phyloP scores from a whole-genome alignment of 37 sponge, comb jelly and placozoan genomes.

The Dysidea cf. avara region DNA sequence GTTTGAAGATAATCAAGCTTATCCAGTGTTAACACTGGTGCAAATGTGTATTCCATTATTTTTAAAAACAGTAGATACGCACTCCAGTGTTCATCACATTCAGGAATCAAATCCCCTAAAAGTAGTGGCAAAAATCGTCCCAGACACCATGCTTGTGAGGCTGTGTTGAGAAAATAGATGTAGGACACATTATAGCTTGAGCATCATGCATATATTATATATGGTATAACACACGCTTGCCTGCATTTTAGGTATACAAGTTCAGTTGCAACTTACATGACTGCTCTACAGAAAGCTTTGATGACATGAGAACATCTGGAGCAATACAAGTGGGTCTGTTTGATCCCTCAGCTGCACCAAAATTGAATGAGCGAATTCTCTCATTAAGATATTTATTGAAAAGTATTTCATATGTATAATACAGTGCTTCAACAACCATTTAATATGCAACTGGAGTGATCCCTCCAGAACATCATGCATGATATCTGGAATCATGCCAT shows the following conservation, averaged over 20 bases:
- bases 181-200: background rate
- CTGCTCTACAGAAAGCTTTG: slow-evolving; percentile 7
- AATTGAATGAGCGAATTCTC: no score
- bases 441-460: slow-evolving; percentile 4
- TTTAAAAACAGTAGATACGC: slow-evolving; percentile 39
- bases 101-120: slow-evolving; percentile 48
- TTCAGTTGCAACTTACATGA: slow-evolving; percentile 21
- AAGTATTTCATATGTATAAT: slow-evolving; percentile 23
- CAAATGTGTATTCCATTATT: slow-evolving; percentile 60
- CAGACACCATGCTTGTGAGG: slow-evolving; percentile 71
- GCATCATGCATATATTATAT: no score
- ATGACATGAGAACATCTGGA: background rate
- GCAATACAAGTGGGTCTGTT: slow-evolving; percentile 33
- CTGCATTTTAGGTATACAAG: no score
- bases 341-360: slow-evolving; percentile 12
- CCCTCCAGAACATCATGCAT: slow-evolving; percentile 79
- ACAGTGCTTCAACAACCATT: background rate
- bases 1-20: slow-evolving; percentile 11
- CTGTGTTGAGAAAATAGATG: slow-evolving; percentile 13
- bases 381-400: slow-evolving; percentile 12
- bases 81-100: slow-evolving; percentile 36
- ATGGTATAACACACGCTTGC: no score
- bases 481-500: slow-evolving; percentile 61
- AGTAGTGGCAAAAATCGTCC: slow-evolving; percentile 56
- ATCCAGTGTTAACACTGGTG: slow-evolving; percentile 36